Percentiles rank a stretch among this genome's conserved stretches.
phyloP scores from a whole-genome alignment of 30 jellyfish, hydroid and myxozoan species.

The Mastigias papua region DNA sequence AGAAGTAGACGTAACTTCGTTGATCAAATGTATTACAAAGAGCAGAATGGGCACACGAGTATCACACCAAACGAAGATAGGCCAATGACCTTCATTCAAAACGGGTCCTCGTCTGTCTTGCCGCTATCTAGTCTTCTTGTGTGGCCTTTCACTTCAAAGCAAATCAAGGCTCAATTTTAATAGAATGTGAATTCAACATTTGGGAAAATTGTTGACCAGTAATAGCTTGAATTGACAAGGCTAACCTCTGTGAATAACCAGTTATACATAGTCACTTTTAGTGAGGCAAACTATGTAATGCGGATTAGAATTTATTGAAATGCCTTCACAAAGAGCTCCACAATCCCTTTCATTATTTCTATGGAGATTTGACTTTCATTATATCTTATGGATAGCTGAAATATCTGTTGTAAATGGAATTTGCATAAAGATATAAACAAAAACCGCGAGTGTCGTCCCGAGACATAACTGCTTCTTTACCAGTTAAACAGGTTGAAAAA shows the following conservation, averaged over 20 bases:
- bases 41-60: too few relatives aligned
- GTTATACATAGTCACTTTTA: neutral
- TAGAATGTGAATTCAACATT: neutral
- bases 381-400: conserved; percentile 5
- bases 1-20: too few relatives aligned
- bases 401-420: conserved; percentile 3
- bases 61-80: too few relatives aligned
- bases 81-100: too few relatives aligned
- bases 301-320: neutral
- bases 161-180: neutral
- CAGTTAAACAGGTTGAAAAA: neutral
- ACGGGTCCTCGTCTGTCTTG: too few relatives aligned
- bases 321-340: neutral
- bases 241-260: too few relatives aligned
- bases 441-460: conserved; percentile 17
- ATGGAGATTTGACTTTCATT: conserved; percentile 17
- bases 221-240: neutral
- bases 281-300: neutral
- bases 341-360: conserved; percentile 8
- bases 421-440: conserved; percentile 19
- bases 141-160: neutral
- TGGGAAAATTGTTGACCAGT: neutral
- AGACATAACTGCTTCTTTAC: neutral
- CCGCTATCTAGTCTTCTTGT: neutral
- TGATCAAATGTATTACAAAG: too few relatives aligned